phyloP scores from a whole-genome alignment of 1,140 invertebrate genomes.

The Pseudomyrmex pallidus region DNA sequence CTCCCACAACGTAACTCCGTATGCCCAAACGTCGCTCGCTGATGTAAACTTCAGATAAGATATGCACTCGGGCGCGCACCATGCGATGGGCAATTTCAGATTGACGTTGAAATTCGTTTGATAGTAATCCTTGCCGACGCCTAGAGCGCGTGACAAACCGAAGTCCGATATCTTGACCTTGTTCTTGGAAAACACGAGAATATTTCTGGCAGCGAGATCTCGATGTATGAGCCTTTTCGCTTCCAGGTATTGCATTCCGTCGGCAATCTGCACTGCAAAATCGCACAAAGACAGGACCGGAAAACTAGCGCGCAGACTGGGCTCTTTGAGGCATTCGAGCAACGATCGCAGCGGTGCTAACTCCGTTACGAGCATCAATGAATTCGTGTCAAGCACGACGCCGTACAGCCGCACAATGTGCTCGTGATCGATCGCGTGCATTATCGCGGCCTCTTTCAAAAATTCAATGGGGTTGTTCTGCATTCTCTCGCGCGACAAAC shows the following conservation, averaged over 20 bases:
- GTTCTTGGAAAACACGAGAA: conserved; percentile 97
- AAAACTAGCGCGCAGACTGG: conserved; percentile 94
- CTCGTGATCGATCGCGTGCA: conserved; percentile 98
- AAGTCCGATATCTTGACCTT: conserved; percentile 99
- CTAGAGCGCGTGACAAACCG: conserved; percentile 97
- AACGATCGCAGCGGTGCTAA: conserved; percentile 97
- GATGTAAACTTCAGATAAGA: conserved; percentile 98
- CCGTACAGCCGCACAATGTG: conserved; percentile 98
- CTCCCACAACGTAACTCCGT: conserved; percentile 99
- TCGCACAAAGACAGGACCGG: conserved; percentile 95
- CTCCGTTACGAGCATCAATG: conserved; percentile 98
- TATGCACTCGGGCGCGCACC: conserved; percentile 99
- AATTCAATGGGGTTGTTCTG: conserved; percentile 98
- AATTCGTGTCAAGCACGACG: conserved; percentile 97
- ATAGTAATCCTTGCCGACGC: conserved; percentile 99
- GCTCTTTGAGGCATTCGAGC: conserved; percentile 97
- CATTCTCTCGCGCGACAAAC: conserved; percentile 96
- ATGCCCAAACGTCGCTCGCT: conserved; percentile 98
- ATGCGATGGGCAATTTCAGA: conserved; percentile 98
- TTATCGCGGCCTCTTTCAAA: conserved; percentile 98
- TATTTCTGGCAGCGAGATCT: conserved; percentile 97
- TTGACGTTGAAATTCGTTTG: conserved; percentile 99
- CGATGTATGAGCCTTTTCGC: conserved; percentile 96
- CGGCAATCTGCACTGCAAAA: conserved; percentile 97
- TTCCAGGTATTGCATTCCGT: conserved; percentile 98